Evolutionary conservation across 2,888 invertebrate species (phyloP).

Genomic region (Dyspetes luteomarginatus): DNA sequence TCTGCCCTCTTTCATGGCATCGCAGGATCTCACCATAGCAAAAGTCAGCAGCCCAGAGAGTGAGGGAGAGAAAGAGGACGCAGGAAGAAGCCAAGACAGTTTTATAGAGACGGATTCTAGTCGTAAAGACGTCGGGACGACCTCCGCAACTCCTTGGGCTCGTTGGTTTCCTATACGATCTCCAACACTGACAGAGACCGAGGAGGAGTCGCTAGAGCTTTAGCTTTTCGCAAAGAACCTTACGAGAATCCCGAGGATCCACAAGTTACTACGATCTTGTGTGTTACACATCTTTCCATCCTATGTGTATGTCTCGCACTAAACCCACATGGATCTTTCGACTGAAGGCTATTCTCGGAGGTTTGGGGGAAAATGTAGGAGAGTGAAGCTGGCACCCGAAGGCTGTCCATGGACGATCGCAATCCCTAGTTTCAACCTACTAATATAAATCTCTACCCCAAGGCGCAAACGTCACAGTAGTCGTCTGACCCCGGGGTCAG

Average conservation of each 20-base stretch:
- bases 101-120: slow-evolving; percentile 81
- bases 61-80: slow-evolving; percentile 53
- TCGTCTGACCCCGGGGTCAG: background rate
- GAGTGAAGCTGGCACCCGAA: slow-evolving; percentile 18
- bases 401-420: slow-evolving; percentile 54
- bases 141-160: slow-evolving; percentile 72
- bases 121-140: slow-evolving; percentile 80
- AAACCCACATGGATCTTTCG: slow-evolving; percentile 69
- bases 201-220: slow-evolving; percentile 51
- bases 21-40: slow-evolving; percentile 33
- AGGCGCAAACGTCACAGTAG: too few species aligned
- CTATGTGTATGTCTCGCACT: slow-evolving; percentile 29
- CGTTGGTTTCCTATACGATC: slow-evolving; percentile 69
- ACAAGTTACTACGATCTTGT: slow-evolving; percentile 72
- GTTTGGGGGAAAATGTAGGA: slow-evolving; percentile 15
- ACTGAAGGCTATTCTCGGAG: slow-evolving; percentile 43
- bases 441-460: slow-evolving; percentile 65
- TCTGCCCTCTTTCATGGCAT: slow-evolving; percentile 49
- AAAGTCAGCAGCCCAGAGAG: slow-evolving; percentile 31
- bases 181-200: slow-evolving; percentile 49
- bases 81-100: slow-evolving; percentile 75
- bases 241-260: slow-evolving; percentile 76
- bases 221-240: slow-evolving; percentile 63
- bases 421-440: slow-evolving; percentile 65
- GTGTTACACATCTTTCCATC: slow-evolving; percentile 50